Base-by-base conservation (phyloP, 2,888 invertebrate species). In the Cerastis rubricosa region DNA sequence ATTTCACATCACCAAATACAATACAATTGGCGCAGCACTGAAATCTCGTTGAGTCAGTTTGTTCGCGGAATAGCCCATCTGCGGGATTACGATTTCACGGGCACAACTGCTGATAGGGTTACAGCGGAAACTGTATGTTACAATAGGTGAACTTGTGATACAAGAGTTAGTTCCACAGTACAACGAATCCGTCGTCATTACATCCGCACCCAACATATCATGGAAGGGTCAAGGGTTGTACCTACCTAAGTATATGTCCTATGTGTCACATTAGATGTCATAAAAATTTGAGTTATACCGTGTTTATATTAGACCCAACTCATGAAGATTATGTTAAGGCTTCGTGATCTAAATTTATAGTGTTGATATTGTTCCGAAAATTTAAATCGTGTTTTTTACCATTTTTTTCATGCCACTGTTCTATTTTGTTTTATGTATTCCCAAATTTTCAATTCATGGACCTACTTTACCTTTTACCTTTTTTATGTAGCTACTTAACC, bases 41-140 rank as follows among this genome's bases (percentile, higher is more conserved):
- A 70, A 83, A 70, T 84, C 25, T 79, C 59, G 61, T 76, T 74
- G 51, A 47, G 61, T 83, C 73, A 63, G 69, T 73, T 80, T 45
- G 67, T 76, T 80, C 64, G 43, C 11, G 63, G 25, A 72, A 72
- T 51, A 67, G 49, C 54, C 65, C 61, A 83, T 76, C 47, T 66
- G 35, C 17, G n/a, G 72, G 63, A 75, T 86, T 74, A 73, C 70
- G 69, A 76, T 57, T 57, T 64, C 29, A 69, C 63, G 76, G 45
- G 64, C 65, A 70, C 54, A 73, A 6, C 19, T 2, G 49, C 72
- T 70, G 65, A 78, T 74, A 69, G 78, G 76, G 73, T 84, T 75
- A 75, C 25, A 63, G 40, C 43, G 64, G 74, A 75, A 76, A 78
- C 76, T 63, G 61, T 49, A 74, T 67, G 59, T 43, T 73, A 25